A percentile compares a stretch with the other conserved stretches of the same genome.
Evolutionary conservation across 2,888 invertebrate genomes (phyloP).

Genomic region (Isotomurus palustris): DNA sequence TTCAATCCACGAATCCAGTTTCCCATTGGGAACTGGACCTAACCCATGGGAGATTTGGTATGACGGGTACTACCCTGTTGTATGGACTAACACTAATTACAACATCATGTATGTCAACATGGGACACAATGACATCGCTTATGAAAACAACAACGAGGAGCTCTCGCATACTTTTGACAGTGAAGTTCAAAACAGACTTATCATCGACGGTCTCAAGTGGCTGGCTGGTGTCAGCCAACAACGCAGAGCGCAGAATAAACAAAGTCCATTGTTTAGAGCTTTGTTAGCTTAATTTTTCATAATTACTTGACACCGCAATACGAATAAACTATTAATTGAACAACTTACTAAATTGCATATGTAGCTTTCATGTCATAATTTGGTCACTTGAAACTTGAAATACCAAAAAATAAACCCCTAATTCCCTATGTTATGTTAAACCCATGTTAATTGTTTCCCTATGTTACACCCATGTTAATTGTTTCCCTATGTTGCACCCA

Average conservation of each 20-base stretch:
- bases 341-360: too few species aligned
- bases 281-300: too few species aligned
- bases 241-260: background rate
- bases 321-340: too few species aligned
- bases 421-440: too few species aligned
- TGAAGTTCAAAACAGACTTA: constrained; percentile 25
- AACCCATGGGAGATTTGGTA: constrained; percentile 34
- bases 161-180: constrained; percentile 34
- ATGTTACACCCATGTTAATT: too few species aligned
- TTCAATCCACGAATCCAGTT: constrained; percentile 28
- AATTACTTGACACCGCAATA: too few species aligned
- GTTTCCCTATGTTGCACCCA: too few species aligned
- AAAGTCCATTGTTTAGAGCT: constrained; percentile 26
- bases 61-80: constrained; percentile 36
- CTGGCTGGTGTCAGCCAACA: constrained; percentile 14
- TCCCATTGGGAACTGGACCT: constrained; percentile 38
- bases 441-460: too few species aligned
- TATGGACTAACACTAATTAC: constrained; percentile 37
- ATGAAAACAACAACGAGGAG: constrained; percentile 28
- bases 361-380: too few species aligned
- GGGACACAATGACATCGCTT: constrained; percentile 40
- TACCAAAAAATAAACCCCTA: too few species aligned
- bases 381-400: too few species aligned
- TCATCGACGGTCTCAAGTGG: constrained; percentile 32
- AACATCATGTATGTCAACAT: constrained; percentile 36